Base-by-base conservation (phyloP, 2,797 vertebrate genomes). In the Dipus sagitta region DNA sequence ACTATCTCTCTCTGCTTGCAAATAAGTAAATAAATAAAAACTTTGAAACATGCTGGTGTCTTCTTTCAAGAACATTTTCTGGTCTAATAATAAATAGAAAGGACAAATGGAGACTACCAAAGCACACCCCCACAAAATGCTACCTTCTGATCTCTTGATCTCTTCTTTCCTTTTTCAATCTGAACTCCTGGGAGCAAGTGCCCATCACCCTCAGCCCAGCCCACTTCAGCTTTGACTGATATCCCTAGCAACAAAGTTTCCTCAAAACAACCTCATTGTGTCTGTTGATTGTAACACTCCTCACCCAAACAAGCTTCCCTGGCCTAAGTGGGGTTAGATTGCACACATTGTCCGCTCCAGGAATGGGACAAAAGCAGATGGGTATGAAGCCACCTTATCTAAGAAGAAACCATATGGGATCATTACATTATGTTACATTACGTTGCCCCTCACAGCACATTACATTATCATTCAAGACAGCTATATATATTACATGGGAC, bases 131-230 rank as follows among this genome's bases (percentile, higher is more conserved):
- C 80, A 86, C 81, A 87, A 92, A 65, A 89, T 38, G 14, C 11
- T 52, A 23, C 32, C 68, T 83, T 77, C 64, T 47, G 80, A 42
- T 52, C 34, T 90, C 91, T 65, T 54, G 47, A 68, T 71, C 26
- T 86, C 67, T 54, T 86, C 67, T 54, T 81, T 21, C 52, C 34
- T 24, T 80, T 94, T 95, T 81, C n/a, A 60, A 38, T 84, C 13
- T 87, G n/a, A 77, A 94, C 60, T 38, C 18, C 32, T 84, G 24
- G 38, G 71, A 80, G n/a, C 13, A 38, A 84, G 80, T 30, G 14
- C 14, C 60, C 34, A 21, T 80, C 28, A 28, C 54, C 60, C 68
- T 58, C 20, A 54, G 21, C 38, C 32, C 80, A 88, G 38, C 15
- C 58, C 12, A 71, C 32, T 38, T 60, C 28, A 1, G 30, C 75